Evolutionary conservation across 1,140 invertebrate species (phyloP), one percentile per base, ranked within the genome.

Genomic region (Solenopsis fugax): DNA sequence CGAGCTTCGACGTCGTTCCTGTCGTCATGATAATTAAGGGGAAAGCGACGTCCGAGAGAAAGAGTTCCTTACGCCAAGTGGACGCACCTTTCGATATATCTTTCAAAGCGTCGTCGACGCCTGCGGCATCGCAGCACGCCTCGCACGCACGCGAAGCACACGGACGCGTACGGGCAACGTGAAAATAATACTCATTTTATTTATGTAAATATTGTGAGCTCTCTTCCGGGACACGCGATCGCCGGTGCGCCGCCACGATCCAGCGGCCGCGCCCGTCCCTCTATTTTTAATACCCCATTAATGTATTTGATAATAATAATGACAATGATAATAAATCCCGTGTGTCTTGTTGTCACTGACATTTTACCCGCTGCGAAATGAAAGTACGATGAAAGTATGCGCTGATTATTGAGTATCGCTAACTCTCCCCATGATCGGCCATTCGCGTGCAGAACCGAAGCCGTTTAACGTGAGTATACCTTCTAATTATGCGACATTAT

Each of bases 231-330:
- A 67, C 41, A 50, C 41, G 41, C 75, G 69, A 78, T 77, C 69
- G 60, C 56, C 16, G 82, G 29, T 18, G 45, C 29, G 37, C 52
- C 75, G 76, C 21, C 50, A 48, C 48, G n/a, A 58, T 56, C 52
- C 71, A 64, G 58, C 29, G 67, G 21, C 45, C 52, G 48, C 82
- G 71, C 45, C 52, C 69, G 45, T 84, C 62, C 80, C 58, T 87
- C 80, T 91, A 91, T 91, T 91, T 91, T 91, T 91, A 90, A 77
- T 91, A 91, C 73, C 58, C 78, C 82, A 86, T 91, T 89, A 75
- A 90, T 91, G 89, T 91, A 91, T 72, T 91, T 87, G 81, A 88
- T 90, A 80, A 89, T 85, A 82, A 90, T 88, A 85, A 89, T 76
- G 67, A 89, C 56, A 48, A 89, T 77, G 80, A 90, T 84, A 64